These are phyloP conservation scores for Pseudomyrmex concolor DNA, from an alignment of 1,140 invertebrate species.

Conservation along the genomic window DNA sequence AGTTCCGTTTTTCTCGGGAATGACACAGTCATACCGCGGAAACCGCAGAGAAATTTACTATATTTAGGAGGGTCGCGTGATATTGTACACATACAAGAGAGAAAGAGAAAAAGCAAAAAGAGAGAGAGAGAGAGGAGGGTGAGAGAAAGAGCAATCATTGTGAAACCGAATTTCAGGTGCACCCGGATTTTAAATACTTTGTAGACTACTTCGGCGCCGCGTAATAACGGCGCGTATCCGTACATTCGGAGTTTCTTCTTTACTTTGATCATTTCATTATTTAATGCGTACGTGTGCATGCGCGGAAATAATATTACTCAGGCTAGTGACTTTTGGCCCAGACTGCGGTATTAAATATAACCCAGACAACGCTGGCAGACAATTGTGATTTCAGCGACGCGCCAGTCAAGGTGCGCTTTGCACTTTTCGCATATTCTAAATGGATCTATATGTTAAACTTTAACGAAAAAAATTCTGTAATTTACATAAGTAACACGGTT, in stretches of 20 bases:
- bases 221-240: slow-evolving; percentile 6
- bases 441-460: neutral
- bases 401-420: slow-evolving; percentile 6
- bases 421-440: neutral
- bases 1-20: no score
- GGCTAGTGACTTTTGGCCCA: slow-evolving; percentile 11
- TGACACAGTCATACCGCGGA: neutral
- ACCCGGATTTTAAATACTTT: neutral
- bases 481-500: no score
- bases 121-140: no score
- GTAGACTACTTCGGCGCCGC: neutral
- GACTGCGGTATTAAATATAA: slow-evolving; percentile 37
- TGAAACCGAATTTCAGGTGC: no score
- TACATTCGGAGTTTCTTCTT: neutral
- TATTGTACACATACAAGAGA: no score
- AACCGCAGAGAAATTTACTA: neutral
- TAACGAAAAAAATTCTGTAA: neutral
- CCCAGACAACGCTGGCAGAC: neutral
- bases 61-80: no score
- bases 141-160: no score
- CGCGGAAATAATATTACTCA: neutral
- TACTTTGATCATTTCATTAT: slow-evolving; percentile 10
- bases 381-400: slow-evolving; percentile 18
- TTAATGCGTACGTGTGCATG: neutral
- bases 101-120: no score